phyloP scores from a whole-genome alignment of 2,888 invertebrate species.

The Chydorus sphaericus region DNA sequence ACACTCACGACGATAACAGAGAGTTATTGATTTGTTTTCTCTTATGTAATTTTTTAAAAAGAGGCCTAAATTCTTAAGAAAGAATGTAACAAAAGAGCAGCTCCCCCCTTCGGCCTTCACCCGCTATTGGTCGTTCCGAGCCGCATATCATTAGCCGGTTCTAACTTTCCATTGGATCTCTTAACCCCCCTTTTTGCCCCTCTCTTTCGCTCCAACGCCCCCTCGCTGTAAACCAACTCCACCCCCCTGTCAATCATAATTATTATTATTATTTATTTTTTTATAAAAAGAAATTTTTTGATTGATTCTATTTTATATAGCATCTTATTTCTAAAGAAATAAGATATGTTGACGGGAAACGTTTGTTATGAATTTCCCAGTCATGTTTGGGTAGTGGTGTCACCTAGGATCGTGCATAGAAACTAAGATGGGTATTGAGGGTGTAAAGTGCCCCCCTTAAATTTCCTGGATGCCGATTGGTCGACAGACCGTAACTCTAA shows the following conservation, averaged over 20 bases:
- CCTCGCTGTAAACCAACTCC: too few relatives aligned
- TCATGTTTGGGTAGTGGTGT: background rate
- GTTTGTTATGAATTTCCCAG: background rate
- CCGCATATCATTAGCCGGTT: conserved; percentile 11
- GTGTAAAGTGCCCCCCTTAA: too few relatives aligned
- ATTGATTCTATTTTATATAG: too few relatives aligned
- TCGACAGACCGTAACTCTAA: background rate
- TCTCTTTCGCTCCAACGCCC: background rate
- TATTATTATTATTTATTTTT: background rate
- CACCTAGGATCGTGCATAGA: background rate
- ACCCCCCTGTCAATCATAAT: conserved; percentile 1
- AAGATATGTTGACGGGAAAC: too few relatives aligned
- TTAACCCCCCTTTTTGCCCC: background rate
- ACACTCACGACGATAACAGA: too few relatives aligned
- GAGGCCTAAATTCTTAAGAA: too few relatives aligned
- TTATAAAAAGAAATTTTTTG: background rate
- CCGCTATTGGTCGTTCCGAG: conserved; percentile 6
- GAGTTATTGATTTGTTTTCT: too few relatives aligned
- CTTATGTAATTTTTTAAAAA: too few relatives aligned
- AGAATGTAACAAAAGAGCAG: background rate
- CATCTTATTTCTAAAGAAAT: too few relatives aligned
- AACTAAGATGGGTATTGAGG: too few relatives aligned
- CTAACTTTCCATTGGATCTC: conserved; percentile 2
- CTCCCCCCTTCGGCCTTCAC: conserved; percentile 4
- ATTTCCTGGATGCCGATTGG: background rate